Base-by-base conservation (phyloP, 2,888 invertebrate genomes). In the Lepetodrilus schrolli region DNA sequence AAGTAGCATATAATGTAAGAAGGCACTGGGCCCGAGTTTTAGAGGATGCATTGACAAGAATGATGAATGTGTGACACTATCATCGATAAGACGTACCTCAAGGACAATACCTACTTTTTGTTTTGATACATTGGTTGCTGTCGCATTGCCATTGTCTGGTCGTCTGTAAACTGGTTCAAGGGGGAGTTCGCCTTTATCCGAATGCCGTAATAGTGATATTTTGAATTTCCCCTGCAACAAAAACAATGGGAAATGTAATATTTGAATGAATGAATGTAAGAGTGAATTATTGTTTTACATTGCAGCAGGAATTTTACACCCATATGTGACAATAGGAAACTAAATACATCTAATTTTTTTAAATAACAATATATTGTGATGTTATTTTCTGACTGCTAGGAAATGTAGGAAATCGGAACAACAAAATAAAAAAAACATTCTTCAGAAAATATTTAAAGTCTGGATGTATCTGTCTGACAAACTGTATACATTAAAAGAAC, bases 191-290 rank as follows among this genome's bases (percentile, higher is more conserved):
- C 95, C 91, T 98, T 98, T 73, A 98, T 96, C 38, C 99, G 93
- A 82, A 99, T 99, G n/a, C 99, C 99, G 92, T 99, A 99, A 92
- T 99, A 99, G 92, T 99, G 99, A 91, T 99, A 99, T 91, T 98
- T 99, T 34, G 98, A 98, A 92, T 99, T 98, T 38, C 98, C 98
- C 85, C 96, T 94, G 89, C 65, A 91, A 90, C 77, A 75, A 71
- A 79, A 66, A 37, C 51, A 23, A 4, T 50, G 4, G 21, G 1
- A 26, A 43, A 1, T 47, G 4, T 5, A 3, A 2, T 48, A 10
- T 48, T 48, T 48, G 7, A 48, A 48, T n/a, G n/a, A n/a, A n/a
- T n/a, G n/a, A n/a, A n/a, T n/a, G n/a, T n/a, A n/a, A n/a, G n/a
- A n/a, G n/a, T n/a, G n/a, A n/a, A n/a, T n/a, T n/a, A n/a, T n/a